These are phyloP conservation scores for Arrhamphus sclerolepis DNA, from an alignment of 2,797 vertebrate genomes.

Conservation along the genomic window DNA sequence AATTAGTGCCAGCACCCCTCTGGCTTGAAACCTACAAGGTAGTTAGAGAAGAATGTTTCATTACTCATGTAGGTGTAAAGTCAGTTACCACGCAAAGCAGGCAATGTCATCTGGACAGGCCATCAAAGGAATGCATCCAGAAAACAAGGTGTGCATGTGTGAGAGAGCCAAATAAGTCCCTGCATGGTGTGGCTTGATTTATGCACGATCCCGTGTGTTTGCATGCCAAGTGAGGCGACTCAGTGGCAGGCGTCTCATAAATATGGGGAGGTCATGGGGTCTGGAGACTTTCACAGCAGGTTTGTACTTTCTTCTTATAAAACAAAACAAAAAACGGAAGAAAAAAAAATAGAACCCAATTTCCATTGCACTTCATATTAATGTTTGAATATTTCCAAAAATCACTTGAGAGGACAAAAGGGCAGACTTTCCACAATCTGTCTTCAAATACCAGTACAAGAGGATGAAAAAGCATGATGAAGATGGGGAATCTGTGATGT, in stretches of 20 bases:
- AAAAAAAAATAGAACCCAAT: constrained; percentile 31
- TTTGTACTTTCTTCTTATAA: constrained; percentile 32
- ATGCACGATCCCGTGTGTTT: constrained; percentile 34
- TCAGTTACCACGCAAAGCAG: constrained; percentile 35
- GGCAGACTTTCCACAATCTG: constrained; percentile 7
- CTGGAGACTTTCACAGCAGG: constrained; percentile 21
- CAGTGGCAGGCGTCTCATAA: constrained; percentile 51
- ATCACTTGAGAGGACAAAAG: constrained; percentile 31
- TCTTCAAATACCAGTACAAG: constrained; percentile 8
- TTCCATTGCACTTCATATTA: constrained; percentile 12
- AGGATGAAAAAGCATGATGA: constrained; percentile 13
- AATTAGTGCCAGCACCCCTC: constrained; percentile 66
- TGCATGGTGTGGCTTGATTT: constrained; percentile 36
- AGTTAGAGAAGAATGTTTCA: constrained; percentile 58
- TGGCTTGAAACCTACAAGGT: constrained; percentile 48
- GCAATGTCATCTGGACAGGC: constrained; percentile 22
- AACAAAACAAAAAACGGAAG: constrained; percentile 15
- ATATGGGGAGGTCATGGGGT: constrained; percentile 40
- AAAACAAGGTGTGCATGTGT: constrained; percentile 28
- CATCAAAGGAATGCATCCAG: constrained; percentile 23
- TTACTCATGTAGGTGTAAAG: constrained; percentile 45
- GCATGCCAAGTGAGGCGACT: constrained; percentile 48
- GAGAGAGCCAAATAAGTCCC: constrained; percentile 26
- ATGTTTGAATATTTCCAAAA: constrained; percentile 44
- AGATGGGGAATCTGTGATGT: background rate